These are phyloP conservation scores for Apeira syringaria DNA, from an alignment of 2,888 invertebrate species.

Conservation along the genomic window DNA sequence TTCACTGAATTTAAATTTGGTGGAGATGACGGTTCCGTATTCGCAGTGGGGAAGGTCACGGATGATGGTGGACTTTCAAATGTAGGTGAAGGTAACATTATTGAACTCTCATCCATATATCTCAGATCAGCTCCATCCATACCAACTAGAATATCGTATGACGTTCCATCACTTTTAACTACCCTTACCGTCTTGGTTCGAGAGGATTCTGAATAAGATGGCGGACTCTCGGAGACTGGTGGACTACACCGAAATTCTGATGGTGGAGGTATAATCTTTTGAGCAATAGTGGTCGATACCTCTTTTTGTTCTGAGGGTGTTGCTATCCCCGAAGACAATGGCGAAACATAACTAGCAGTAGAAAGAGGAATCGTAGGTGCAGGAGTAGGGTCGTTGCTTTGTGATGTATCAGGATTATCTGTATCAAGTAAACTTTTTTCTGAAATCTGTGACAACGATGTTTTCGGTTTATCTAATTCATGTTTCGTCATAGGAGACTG, in stretches of 20 bases:
- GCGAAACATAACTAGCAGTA: slow-evolving; percentile 62
- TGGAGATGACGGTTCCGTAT: slow-evolving; percentile 86
- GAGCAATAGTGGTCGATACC: slow-evolving; percentile 80
- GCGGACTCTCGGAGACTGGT: slow-evolving; percentile 85
- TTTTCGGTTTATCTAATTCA: slow-evolving; percentile 64
- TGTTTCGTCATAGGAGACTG: slow-evolving; percentile 56
- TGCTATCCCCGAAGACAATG: slow-evolving; percentile 66
- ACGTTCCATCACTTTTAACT: slow-evolving; percentile 83
- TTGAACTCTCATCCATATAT: slow-evolving; percentile 96
- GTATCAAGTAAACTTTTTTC: slow-evolving; percentile 86
- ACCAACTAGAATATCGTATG: slow-evolving; percentile 90
- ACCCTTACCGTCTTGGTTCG: slow-evolving; percentile 81
- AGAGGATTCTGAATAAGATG: slow-evolving; percentile 81
- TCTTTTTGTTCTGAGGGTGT: slow-evolving; percentile 73
- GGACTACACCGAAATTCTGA: slow-evolving; percentile 89
- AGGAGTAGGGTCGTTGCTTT: slow-evolving; percentile 54
- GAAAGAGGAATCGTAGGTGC: slow-evolving; percentile 58
- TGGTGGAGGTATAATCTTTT: slow-evolving; percentile 89
- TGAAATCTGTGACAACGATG: slow-evolving; percentile 84
- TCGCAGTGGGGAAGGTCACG: slow-evolving; percentile 82
- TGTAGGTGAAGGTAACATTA: slow-evolving; percentile 90
- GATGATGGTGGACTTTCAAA: slow-evolving; percentile 91
- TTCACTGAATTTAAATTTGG: slow-evolving; percentile 75
- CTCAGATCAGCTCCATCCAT: slow-evolving; percentile 94
- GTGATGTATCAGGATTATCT: slow-evolving; percentile 75